Percentiles rank a stretch among this genome's conserved stretches.
phyloP scores from a whole-genome alignment of 2,113 vertebrate genomes.

The Nyctereutes procyonoides region DNA sequence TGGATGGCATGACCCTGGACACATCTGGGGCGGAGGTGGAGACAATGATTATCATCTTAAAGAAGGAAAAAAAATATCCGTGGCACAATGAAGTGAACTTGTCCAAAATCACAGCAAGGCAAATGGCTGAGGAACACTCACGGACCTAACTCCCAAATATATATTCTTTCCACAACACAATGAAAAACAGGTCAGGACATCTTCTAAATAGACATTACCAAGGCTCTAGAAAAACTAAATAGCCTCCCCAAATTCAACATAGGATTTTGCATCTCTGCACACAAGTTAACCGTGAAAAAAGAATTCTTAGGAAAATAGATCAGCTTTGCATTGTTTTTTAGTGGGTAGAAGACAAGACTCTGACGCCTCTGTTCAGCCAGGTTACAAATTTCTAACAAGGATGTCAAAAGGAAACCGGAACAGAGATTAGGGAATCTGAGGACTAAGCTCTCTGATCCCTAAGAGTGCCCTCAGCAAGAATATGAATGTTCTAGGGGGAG shows the following conservation, averaged over 20 bases:
- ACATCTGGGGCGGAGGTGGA: neutral
- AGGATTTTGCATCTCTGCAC: neutral
- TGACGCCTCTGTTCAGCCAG: neutral
- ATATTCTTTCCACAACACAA: slow-evolving; percentile 13
- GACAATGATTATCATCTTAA: neutral
- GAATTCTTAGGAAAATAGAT: neutral
- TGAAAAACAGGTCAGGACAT: neutral
- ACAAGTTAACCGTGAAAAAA: neutral
- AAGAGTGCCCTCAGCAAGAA: neutral
- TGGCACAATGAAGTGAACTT: neutral
- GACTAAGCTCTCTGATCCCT: neutral
- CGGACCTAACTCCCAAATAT: neutral
- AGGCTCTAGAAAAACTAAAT: slow-evolving; percentile 48
- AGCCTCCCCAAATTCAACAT: neutral
- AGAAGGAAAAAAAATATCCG: neutral
- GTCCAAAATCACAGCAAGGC: slow-evolving; percentile 20
- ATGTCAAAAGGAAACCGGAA: neutral
- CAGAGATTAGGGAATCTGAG: neutral
- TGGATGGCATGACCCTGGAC: neutral
- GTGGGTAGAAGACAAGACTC: neutral
- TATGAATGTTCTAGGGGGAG: neutral
- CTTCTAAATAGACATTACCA: slow-evolving; percentile 31
- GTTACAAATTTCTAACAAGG: neutral
- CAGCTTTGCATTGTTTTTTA: slow-evolving; percentile 12
- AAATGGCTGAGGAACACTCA: slow-evolving; percentile 25